A percentile compares a stretch with the other conserved stretches of the same genome.
phyloP scores from a whole-genome alignment of 2,113 vertebrate species.

The Ictidomys tridecemlineatus region DNA sequence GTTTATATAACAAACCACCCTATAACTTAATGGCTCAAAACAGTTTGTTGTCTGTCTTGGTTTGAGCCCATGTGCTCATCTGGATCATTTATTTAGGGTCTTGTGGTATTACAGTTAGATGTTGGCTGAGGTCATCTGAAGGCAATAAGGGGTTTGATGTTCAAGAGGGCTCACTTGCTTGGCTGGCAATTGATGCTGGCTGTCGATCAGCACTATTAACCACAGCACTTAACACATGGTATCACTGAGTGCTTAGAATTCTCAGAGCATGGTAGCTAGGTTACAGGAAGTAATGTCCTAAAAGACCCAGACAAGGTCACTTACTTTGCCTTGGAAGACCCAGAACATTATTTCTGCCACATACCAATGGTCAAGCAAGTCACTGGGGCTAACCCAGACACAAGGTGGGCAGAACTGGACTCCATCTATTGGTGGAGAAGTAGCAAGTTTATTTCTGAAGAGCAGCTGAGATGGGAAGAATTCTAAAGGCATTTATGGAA shows the following conservation, averaged over 20 bases:
- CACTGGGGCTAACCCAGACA: neutral
- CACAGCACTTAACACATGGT: too few species aligned
- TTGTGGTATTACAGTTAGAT: neutral
- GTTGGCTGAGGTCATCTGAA: neutral
- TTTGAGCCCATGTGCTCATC: neutral
- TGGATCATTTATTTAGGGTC: neutral
- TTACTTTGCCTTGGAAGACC: neutral
- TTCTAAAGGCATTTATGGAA: neutral
- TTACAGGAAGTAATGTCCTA: too few species aligned
- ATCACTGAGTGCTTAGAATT: neutral
- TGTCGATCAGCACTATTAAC: neutral
- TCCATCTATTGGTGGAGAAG: neutral
- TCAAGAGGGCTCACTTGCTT: neutral
- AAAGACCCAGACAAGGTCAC: neutral
- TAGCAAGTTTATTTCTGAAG: neutral
- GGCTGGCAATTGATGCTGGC: neutral
- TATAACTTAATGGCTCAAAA: neutral
- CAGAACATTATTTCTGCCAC: neutral
- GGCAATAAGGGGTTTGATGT: fast-evolving
- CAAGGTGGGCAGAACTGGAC: neutral
- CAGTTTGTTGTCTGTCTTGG: neutral
- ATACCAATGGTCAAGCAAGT: neutral
- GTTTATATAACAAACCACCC: neutral
- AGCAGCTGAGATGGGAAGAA: neutral
- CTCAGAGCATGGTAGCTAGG: neutral